Conservation (phyloP, 2,113 vertebrate genomes). For the Indicator indicator region DNA sequence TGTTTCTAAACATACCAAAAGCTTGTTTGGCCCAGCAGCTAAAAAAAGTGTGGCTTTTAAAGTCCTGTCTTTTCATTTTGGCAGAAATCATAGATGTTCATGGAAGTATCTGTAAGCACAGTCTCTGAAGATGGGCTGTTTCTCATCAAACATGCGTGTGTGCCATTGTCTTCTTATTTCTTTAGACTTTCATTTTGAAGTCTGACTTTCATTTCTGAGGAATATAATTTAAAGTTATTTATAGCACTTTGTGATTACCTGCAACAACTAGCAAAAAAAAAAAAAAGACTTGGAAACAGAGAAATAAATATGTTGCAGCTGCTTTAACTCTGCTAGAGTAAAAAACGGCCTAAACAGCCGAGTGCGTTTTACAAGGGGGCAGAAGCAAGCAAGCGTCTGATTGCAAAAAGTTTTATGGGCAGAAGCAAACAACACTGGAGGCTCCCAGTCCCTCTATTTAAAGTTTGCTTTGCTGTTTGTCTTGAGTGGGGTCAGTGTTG, state of each 20-base stretch:
- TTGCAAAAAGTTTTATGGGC: conserved; percentile 48
- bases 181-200: conserved; percentile 72
- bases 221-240: conserved; percentile 74
- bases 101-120: background rate
- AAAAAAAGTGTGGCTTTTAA: conserved; percentile 7
- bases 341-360: conserved; percentile 35
- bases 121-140: background rate
- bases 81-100: background rate
- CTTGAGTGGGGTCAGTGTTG: conserved; percentile 76
- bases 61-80: background rate
- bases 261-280: conserved; percentile 64
- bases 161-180: conserved; percentile 2
- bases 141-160: background rate
- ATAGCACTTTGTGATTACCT: conserved; percentile 64
- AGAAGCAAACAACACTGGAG: background rate
- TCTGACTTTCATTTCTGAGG: conserved; percentile 73
- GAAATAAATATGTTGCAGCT: conserved; percentile 70
- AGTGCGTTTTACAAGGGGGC: conserved; percentile 35
- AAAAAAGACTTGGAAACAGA: conserved; percentile 11
- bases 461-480: conserved; percentile 80
- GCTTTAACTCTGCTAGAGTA: conserved; percentile 70
- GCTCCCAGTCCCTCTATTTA: conserved; percentile 66
- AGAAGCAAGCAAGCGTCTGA: conserved; percentile 27
- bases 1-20: background rate
- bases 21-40: background rate